Evolutionary conservation across 2,797 vertebrate genomes (phyloP), one percentile per base, ranked within the genome.

Genomic region (Danio albolineatus): DNA sequence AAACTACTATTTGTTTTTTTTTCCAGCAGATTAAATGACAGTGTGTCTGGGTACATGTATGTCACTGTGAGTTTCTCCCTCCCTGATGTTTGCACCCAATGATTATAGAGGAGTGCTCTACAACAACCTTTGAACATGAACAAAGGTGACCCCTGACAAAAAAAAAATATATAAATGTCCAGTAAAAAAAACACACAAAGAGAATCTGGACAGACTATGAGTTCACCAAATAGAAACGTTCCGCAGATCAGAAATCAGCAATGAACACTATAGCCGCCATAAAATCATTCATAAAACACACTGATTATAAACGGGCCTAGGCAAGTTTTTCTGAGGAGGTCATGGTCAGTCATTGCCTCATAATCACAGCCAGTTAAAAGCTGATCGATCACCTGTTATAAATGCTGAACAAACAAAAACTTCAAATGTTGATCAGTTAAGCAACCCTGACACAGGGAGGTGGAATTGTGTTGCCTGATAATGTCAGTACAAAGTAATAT

Each of bases 101-200:
- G 46, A 62, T 53, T 13, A 7, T 65, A 10, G 10, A 17, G 17
- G 19, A 38, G 46, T 38, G 19, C 21, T 51, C 28, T 51, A 12
- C 28, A 65, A 66, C 60, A 65, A 66, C 60, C 60, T 71, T 51
- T 78, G 39, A 57, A 79, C 57, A 61, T 5, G 17, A 21, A 28
- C 44, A 39, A 75, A n/a, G 36, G 49, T 56, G 8, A 77, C 46
- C 9, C 64, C 41, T 43, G 6, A 61, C 36, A 78, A 39, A 0
- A 69, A 44, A 38, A 69, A 21, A 16, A 10, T 51, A 17, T 4
- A 4, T 8, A 46, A 9, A 57, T 16, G 4, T 0, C 16, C 17
- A 14, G 21, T 12, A 21, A 69, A 49, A 77, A 38, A 49, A 77
- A 38, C 67, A 36, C 51, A 57, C 51, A 51, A 5, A 41, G 17